Base-by-base conservation (phyloP, 1,140 invertebrate species). In the Homarus americanus region DNA sequence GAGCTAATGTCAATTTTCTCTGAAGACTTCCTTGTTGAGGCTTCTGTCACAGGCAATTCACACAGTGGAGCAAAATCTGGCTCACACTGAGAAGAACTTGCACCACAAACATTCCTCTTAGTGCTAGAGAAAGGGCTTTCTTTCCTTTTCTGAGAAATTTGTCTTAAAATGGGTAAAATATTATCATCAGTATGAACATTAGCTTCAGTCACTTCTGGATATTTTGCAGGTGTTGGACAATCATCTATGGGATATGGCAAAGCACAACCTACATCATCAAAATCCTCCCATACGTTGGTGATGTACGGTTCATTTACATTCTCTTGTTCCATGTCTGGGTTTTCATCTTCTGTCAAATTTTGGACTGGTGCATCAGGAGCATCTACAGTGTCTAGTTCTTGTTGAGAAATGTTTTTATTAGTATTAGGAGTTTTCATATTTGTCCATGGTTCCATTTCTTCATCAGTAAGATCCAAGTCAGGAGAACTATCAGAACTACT, bases 241-340 rank as follows among this genome's bases (percentile, higher is more conserved):
- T 5, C 38, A 36, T 76, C 69, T 17, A 76, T 15, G 32, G 36
- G n/a, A 20, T 41, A 20, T 36, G 72, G 78, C 10, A 83, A 36
- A 24, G n/a, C 32, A 83, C n/a, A 83, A 17, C 32, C 53, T 24
- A 53, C 69, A 58, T 82, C 80, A 90, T 90, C 88, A 76, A 83
- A 90, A 58, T 78, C 88, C 76, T 90, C 88, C 88, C 88, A 90
- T 15, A 90, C 58, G 78, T 78, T 84, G 63, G 72, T 90, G 24
- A 84, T 90, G n/a, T 90, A 82, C 5, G 28, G 2, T 12, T 90
- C n/a, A 58, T 78, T 38, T 38, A 20, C 49, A 49, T 76, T 28
- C 24, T 17, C 20, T 66, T 24, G 9, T 38, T 53, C 49, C 12
- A 75, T 40, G 2, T 40, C 69, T 24, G 20, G 28, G 20, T 63